A percentile compares a stretch with the other conserved stretches of the same genome.
phyloP scores from a whole-genome alignment of 2,888 invertebrate genomes.

The Caenorhabditis drosophilae region DNA sequence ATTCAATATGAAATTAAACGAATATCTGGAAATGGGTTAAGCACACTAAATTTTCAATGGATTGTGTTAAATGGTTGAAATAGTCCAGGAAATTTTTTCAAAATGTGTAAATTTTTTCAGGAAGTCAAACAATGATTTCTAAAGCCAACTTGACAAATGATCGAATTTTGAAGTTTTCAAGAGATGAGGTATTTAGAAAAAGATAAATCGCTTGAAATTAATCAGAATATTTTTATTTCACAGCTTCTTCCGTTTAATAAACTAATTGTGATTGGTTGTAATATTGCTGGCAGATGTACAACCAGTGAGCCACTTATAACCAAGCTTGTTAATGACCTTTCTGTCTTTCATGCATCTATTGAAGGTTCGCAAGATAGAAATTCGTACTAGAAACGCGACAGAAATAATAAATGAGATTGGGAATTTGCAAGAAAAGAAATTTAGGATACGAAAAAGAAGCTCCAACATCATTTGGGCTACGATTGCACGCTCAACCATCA shows the following conservation, averaged over 20 bases:
- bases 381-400: background rate
- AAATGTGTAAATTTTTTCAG: constrained; percentile 4
- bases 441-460: constrained; percentile 29
- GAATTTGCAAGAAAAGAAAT: no score
- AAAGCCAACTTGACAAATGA: constrained; percentile 15
- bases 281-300: constrained; percentile 37
- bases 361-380: constrained; percentile 18
- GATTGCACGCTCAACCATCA: constrained; percentile 23
- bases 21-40: constrained; percentile 37
- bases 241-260: constrained; percentile 18
- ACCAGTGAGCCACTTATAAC: constrained; percentile 19
- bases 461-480: constrained; percentile 28
- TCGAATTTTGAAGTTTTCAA: constrained; percentile 22
- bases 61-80: constrained; percentile 30
- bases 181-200: constrained; percentile 10
- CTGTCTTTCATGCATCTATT: constrained; percentile 26
- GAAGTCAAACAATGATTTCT: constrained; percentile 13
- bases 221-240: background rate
- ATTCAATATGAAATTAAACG: constrained; percentile 35
- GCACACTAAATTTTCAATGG: constrained; percentile 31
- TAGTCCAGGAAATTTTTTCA: no score
- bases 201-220: background rate
- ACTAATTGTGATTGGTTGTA: constrained; percentile 31
- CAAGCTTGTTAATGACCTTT: constrained; percentile 19
- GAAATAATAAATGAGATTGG: no score